A percentile compares a stretch with the other conserved stretches of the same genome.
Evolutionary conservation across 2,113 vertebrate genomes (phyloP).

Genomic region (Syngnathoides biaculeatus): DNA sequence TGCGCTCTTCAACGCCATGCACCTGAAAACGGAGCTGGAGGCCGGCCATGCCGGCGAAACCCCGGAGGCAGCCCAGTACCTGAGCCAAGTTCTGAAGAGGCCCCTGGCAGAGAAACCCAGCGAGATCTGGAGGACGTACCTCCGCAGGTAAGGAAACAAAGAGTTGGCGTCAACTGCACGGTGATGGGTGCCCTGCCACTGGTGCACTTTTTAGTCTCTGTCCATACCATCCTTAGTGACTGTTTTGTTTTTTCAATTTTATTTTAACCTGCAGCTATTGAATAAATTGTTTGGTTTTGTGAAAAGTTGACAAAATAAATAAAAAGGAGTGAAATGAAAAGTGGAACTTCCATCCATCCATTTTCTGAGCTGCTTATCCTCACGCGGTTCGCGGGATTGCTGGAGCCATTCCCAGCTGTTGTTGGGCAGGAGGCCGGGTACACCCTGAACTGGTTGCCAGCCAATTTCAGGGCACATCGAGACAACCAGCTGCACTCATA

Average conservation of each 20-base stretch:
- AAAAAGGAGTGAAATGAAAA: neutral
- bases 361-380: too few species aligned
- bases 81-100: slow-evolving; percentile 85
- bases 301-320: neutral
- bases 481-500: too few species aligned
- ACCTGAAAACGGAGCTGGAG: slow-evolving; percentile 84
- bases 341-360: too few species aligned
- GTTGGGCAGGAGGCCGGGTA: too few species aligned
- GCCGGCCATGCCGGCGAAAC: slow-evolving; percentile 67
- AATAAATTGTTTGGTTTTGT: neutral
- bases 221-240: neutral
- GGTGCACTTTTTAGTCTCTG: neutral
- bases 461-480: too few species aligned
- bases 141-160: slow-evolving; percentile 81
- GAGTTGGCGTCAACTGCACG: neutral
- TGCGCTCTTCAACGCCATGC: slow-evolving; percentile 81
- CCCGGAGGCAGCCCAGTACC: slow-evolving; percentile 79
- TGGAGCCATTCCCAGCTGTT: too few species aligned
- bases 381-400: too few species aligned
- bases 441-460: too few species aligned
- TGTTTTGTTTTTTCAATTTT: neutral
- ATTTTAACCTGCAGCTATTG: slow-evolving; percentile 1
- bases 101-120: slow-evolving; percentile 80
- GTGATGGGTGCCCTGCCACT: neutral
- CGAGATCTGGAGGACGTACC: slow-evolving; percentile 93